These are phyloP conservation scores for Bubo bubo DNA, from an alignment of 2,113 vertebrate species.

Conservation along the genomic window DNA sequence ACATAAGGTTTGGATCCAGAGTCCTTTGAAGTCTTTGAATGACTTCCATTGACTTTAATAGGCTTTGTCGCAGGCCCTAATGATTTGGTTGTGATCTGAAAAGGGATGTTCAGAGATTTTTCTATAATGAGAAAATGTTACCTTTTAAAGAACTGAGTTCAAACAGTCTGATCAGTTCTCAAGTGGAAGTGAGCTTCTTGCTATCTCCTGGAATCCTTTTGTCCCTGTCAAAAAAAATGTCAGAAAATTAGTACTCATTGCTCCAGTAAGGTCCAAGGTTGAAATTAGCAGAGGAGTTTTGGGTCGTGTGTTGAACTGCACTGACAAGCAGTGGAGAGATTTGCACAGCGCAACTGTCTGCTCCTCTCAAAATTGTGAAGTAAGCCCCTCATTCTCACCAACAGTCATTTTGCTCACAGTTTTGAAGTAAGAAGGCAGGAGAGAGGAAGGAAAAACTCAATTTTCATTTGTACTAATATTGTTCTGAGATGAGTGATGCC, in stretches of 20 bases:
- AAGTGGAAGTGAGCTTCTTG: slow-evolving; percentile 29
- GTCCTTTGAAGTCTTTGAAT: slow-evolving; percentile 50
- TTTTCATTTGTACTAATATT: neutral
- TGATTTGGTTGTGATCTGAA: slow-evolving; percentile 58
- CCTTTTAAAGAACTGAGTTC: slow-evolving; percentile 33
- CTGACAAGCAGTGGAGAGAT: neutral
- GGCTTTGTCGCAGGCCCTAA: slow-evolving; percentile 56
- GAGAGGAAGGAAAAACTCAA: neutral
- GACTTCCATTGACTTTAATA: slow-evolving; percentile 42
- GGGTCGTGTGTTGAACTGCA: neutral
- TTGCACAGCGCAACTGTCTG: neutral
- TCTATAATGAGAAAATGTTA: slow-evolving; percentile 41
- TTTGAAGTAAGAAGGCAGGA: neutral
- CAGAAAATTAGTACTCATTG: neutral
- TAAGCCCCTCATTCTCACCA: neutral
- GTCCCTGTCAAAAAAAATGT: neutral
- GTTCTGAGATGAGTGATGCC: neutral
- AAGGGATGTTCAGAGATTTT: slow-evolving; percentile 25
- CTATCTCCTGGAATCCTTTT: slow-evolving; percentile 46
- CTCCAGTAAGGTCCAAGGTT: neutral
- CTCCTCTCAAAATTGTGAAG: accelerated
- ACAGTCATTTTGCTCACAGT: neutral
- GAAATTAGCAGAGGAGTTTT: slow-evolving; percentile 20
- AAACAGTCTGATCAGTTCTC: slow-evolving; percentile 25
- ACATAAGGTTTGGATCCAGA: neutral